Percentiles rank a stretch among this genome's conserved stretches.
These are phyloP conservation scores for Cetonia aurata DNA, from an alignment of 2,888 invertebrate species.

Conservation along the genomic window DNA sequence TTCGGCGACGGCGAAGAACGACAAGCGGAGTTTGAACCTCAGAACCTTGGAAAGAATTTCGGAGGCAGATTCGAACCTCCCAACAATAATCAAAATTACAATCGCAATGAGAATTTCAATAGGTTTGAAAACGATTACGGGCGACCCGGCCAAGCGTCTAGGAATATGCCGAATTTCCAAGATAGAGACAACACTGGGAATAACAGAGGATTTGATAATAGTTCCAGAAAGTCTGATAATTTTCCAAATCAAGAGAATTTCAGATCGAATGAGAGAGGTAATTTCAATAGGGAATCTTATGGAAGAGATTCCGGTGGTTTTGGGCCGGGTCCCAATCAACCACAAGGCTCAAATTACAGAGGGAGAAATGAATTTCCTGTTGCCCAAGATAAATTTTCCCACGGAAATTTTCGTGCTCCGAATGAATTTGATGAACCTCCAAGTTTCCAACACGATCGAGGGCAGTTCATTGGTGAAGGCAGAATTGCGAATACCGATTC, in stretches of 20 bases:
- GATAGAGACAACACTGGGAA: slow-evolving; percentile 22
- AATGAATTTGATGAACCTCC: slow-evolving; percentile 15
- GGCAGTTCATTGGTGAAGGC: slow-evolving; percentile 7
- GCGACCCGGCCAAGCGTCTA: slow-evolving; percentile 20
- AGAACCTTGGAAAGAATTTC: slow-evolving; percentile 31
- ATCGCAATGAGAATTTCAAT: slow-evolving; percentile 42
- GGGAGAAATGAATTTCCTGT: slow-evolving; percentile 6
- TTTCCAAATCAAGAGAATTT: slow-evolving; percentile 23
- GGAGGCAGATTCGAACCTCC: slow-evolving; percentile 28
- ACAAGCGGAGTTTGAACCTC: slow-evolving; percentile 36
- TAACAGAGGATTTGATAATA: neutral
- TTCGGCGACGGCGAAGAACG: slow-evolving; percentile 3
- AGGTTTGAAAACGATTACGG: slow-evolving; percentile 20
- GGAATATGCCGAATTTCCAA: slow-evolving; percentile 6
- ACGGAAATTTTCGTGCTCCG: slow-evolving; percentile 16
- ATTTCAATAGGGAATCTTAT: neutral
- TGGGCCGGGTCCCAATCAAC: slow-evolving; percentile 10
- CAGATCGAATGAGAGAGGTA: slow-evolving; percentile 12
- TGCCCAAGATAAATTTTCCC: neutral
- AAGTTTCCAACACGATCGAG: slow-evolving; percentile 1
- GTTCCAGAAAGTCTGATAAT: neutral
- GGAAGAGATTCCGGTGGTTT: slow-evolving; percentile 7
- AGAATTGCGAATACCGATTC: neutral
- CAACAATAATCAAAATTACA: slow-evolving; percentile 16
- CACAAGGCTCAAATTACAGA: slow-evolving; percentile 13